Percentiles rank a stretch among this genome's conserved stretches.
These are phyloP conservation scores for Cantharis nigra DNA, from an alignment of 2,888 invertebrate genomes.

Conservation along the genomic window DNA sequence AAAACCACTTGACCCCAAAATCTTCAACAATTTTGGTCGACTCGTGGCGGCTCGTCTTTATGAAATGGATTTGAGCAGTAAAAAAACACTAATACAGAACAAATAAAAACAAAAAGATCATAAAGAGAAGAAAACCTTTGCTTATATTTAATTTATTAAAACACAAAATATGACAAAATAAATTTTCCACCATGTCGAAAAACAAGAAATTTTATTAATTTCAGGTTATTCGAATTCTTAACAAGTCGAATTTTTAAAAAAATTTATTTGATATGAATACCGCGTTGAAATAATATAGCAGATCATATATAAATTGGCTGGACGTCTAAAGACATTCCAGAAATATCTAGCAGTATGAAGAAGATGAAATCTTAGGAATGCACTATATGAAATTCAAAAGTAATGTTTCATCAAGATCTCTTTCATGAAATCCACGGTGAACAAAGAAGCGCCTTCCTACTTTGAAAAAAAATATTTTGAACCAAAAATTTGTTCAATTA, in stretches of 20 bases:
- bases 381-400: constrained; percentile 36
- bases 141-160: neutral
- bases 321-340: constrained; percentile 33
- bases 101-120: neutral
- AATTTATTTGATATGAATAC: constrained; percentile 16
- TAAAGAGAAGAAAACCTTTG: neutral
- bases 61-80: constrained; percentile 23
- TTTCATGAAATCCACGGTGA: constrained; percentile 1
- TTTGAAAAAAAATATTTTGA: constrained; percentile 3
- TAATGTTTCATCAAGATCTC: constrained; percentile 29
- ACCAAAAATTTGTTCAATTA: constrained; percentile 20
- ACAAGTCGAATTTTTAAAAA: neutral
- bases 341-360: constrained; percentile 25
- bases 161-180: neutral
- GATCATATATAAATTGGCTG: constrained; percentile 28
- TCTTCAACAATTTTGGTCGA: constrained; percentile 20
- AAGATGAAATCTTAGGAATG: constrained; percentile 35
- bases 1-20: constrained; percentile 22
- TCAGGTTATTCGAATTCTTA: constrained; percentile 3
- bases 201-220: neutral
- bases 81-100: constrained; percentile 26
- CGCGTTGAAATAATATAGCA: constrained; percentile 27
- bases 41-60: constrained; percentile 15
- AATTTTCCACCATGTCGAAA: neutral
- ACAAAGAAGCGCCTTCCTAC: neutral